Base-by-base conservation (phyloP, 2,888 invertebrate genomes). In the Leucophenga maculata region DNA sequence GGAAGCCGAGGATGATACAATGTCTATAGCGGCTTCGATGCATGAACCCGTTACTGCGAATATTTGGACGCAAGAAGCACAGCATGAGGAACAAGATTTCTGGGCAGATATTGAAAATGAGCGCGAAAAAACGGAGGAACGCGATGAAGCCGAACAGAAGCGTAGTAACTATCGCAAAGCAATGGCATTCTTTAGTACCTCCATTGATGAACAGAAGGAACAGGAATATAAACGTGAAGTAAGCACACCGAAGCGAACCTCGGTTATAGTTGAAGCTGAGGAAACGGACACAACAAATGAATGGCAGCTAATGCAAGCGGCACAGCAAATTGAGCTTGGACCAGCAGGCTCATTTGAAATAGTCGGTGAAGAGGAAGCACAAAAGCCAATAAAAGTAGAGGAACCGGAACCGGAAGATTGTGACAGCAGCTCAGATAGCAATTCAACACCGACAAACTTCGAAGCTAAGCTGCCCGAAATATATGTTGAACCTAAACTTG, bases 151-250 rank as follows among this genome's bases (percentile, higher is more conserved):
- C 3, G 87, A 87, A 55, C 75, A 80, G 31, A 85, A 86, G 8
- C 82, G 87, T 0, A 86, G 77, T 11, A 87, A 87, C 66, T 87
- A 87, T 72, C 85, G 85, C 18, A 86, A 87, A 55, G 87, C 87
- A 3, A 87, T 87, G 87, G 87, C 87, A 0, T 87, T 88, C 75
- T 87, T 87, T 64, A 86, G 77, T 44, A 86, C 83, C 2, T 86
- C 87, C 4, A 75, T 87, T 3, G 88, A 83, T 71, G 86, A 86
- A 3, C 83, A 84, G 16, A 86, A 86, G 50, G 76, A 82, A 75
- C 65, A 14, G 3, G 69, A 69, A 9, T 18, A 69, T 20, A 75
- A 77, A 65, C 72, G 55, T 13, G 26, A 39, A 18, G 57, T 60
- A 20, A 77, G 77, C 39, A 75, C 78, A 0, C 69, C 75, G 3